phyloP scores from a whole-genome alignment of 2,113 vertebrate species.

The Triplophysa siluroides region DNA sequence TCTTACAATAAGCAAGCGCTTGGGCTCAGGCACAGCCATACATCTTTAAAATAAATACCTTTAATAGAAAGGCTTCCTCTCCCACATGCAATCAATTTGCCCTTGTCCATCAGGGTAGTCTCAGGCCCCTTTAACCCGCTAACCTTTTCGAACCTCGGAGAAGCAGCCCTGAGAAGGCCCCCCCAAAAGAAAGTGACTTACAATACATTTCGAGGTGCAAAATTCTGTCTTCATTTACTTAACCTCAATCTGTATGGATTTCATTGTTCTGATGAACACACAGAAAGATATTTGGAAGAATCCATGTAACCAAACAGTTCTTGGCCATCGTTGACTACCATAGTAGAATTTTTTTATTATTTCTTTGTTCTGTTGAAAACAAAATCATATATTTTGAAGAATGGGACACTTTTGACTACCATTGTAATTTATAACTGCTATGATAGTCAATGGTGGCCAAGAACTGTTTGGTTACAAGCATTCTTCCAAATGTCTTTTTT shows the following conservation, averaged over 20 bases:
- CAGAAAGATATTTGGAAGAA: too few species aligned
- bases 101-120: constrained; percentile 70
- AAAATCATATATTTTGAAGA: too few species aligned
- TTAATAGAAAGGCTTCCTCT: constrained; percentile 56
- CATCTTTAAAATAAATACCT: constrained; percentile 65
- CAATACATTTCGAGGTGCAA: constrained; percentile 35
- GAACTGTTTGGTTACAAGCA: too few species aligned
- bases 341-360: too few species aligned
- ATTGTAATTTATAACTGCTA: too few species aligned
- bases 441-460: too few species aligned
- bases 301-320: too few species aligned
- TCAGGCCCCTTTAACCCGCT: constrained; percentile 69
- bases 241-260: background rate
- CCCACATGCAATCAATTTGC: constrained; percentile 76
- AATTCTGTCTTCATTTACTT: too few species aligned
- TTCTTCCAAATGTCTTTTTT: too few species aligned
- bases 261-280: background rate
- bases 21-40: constrained; percentile 43
- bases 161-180: constrained; percentile 28
- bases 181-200: constrained; percentile 37
- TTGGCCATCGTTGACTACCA: too few species aligned
- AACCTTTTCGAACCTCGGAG: constrained; percentile 62
- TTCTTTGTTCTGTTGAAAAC: too few species aligned
- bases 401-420: too few species aligned
- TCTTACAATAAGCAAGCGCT: constrained; percentile 58